These are phyloP conservation scores for Mycetomoellerius zeteki DNA, from an alignment of 1,140 invertebrate genomes.

Conservation along the genomic window DNA sequence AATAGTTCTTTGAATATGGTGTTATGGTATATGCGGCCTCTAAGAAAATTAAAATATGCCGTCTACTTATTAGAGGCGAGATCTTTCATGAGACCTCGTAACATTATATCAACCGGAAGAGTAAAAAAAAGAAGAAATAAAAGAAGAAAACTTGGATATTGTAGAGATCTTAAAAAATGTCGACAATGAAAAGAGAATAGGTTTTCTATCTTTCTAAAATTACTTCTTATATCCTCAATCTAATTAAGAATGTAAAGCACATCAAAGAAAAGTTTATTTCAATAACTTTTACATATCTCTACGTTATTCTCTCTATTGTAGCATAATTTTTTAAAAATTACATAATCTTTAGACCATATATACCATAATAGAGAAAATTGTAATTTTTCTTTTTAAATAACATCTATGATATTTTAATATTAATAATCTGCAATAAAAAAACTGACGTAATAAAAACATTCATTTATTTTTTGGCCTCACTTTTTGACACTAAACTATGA, in stretches of 20 bases:
- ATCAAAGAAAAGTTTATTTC: conserved; percentile 25
- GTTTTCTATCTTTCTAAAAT: background rate
- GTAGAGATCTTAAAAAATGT: conserved; percentile 17
- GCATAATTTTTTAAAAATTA: conserved; percentile 22
- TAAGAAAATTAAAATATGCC: conserved; percentile 70
- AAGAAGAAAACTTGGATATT: background rate
- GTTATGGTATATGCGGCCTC: conserved; percentile 77
- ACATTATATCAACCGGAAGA: background rate
- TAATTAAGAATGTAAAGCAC: conserved; percentile 21
- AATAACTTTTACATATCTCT: conserved; percentile 33
- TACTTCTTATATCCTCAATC: background rate
- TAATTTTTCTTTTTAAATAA: conserved; percentile 76
- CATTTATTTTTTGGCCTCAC: conserved; percentile 83
- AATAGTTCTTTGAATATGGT: conserved; percentile 82
- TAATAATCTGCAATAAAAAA: conserved; percentile 82
- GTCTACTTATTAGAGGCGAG: conserved; percentile 45
- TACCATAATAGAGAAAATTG: conserved; percentile 77
- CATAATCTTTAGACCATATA: conserved; percentile 67
- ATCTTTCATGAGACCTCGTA: conserved; percentile 27
- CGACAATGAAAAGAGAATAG: conserved; percentile 24
- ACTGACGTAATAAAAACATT: conserved; percentile 83
- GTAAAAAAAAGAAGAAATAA: background rate
- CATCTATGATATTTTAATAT: conserved; percentile 81
- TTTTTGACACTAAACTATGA: conserved; percentile 77
- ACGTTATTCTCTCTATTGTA: background rate